Evolutionary conservation across 2,113 vertebrate species (phyloP).

Genomic region (Notechis scutatus): DNA sequence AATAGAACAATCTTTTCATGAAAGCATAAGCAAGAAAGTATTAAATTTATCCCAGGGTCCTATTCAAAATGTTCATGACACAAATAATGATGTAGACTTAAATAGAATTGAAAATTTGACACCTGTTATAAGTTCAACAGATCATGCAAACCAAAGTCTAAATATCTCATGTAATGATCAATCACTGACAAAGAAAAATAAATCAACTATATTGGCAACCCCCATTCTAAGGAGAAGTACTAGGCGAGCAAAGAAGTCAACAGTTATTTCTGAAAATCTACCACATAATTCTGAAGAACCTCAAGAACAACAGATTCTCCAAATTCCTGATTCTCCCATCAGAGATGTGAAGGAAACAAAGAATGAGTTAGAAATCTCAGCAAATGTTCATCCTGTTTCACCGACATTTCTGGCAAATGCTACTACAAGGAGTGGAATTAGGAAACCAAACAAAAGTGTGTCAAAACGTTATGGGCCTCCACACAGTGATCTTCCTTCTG

Average conservation of each 20-base stretch:
- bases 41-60: constrained; percentile 42
- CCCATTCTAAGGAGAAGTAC: constrained; percentile 69
- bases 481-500: constrained; percentile 19
- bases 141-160: constrained; percentile 25
- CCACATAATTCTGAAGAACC: constrained; percentile 31
- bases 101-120: constrained; percentile 32
- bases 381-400: constrained; percentile 28
- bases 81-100: constrained; percentile 30
- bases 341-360: constrained; percentile 64
- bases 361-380: constrained; percentile 17
- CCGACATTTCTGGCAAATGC: not conserved
- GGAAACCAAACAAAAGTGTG: constrained; percentile 44
- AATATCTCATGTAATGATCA: constrained; percentile 6
- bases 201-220: constrained; percentile 38
- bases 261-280: constrained; percentile 54
- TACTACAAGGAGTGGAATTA: constrained; percentile 52
- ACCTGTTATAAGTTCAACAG: constrained; percentile 54
- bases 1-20: constrained; percentile 59
- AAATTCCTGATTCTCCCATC: constrained; percentile 60
- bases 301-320: constrained; percentile 45
- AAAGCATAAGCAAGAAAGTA: constrained; percentile 57
- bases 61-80: constrained; percentile 45
- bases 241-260: constrained; percentile 57
- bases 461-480: constrained; percentile 26
- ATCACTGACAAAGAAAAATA: constrained; percentile 22